Evolutionary conservation across 2,888 invertebrate genomes (phyloP).

Genomic region (Cephus sareptanus): DNA sequence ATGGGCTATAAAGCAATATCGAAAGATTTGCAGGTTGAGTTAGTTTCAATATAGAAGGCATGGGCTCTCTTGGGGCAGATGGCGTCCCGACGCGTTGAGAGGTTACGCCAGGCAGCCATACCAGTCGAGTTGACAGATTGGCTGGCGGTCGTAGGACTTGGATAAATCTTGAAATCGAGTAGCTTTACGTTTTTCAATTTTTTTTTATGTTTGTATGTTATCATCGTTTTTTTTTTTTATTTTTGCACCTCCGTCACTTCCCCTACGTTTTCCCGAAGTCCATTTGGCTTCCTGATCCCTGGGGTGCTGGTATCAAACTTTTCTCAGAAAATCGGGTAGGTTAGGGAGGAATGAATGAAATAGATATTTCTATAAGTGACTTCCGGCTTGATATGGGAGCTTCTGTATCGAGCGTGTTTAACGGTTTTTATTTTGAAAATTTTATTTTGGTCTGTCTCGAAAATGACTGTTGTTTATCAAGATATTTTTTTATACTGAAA

Average conservation of each 20-base stretch:
- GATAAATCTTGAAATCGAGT: neutral
- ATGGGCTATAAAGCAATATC: constrained; percentile 45
- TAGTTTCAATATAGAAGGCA: constrained; percentile 29
- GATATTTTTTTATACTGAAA: neutral
- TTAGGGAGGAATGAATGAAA: neutral
- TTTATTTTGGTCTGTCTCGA: neutral
- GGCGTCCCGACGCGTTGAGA: neutral
- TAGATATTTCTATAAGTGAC: neutral
- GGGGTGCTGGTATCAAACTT: neutral
- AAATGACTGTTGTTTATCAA: neutral
- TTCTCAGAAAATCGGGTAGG: neutral
- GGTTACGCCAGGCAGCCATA: neutral
- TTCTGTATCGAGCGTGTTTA: neutral
- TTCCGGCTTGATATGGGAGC: neutral
- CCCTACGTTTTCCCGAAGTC: neutral
- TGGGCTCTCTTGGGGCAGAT: neutral
- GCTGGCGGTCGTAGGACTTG: neutral
- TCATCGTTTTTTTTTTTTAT: neutral
- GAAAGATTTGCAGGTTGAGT: constrained; percentile 32
- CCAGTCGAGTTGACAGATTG: neutral
- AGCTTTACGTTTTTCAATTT: neutral
- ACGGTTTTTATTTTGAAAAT: too few relatives aligned
- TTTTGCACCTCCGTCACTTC: neutral
- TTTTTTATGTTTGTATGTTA: neutral
- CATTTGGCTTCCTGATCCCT: neutral